These are phyloP conservation scores for Vultur gryphus DNA, from an alignment of 2,797 vertebrate species.

Conservation along the genomic window DNA sequence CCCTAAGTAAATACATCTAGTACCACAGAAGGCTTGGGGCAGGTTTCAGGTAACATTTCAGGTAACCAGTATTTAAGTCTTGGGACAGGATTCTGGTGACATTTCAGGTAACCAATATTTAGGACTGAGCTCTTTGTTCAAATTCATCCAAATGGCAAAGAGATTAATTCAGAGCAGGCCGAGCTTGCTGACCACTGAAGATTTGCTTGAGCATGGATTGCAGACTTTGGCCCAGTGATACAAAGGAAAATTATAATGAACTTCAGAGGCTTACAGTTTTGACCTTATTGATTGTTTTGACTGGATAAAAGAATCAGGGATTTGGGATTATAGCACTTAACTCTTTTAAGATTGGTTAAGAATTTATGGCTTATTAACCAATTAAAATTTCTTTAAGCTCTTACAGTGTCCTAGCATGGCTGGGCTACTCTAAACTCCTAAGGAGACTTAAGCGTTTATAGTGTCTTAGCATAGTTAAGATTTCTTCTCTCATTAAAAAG, in stretches of 20 bases:
- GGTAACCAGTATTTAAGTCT: neutral
- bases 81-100: neutral
- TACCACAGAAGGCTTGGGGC: no score
- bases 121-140: neutral
- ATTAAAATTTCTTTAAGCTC: constrained; percentile 29
- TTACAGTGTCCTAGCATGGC: neutral
- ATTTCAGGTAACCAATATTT: neutral
- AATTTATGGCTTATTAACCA: constrained; percentile 11
- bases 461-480: neutral
- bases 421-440: neutral
- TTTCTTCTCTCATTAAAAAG: constrained; percentile 7
- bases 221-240: neutral
- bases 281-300: neutral
- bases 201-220: neutral
- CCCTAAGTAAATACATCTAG: neutral
- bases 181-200: neutral
- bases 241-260: neutral
- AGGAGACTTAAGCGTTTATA: neutral
- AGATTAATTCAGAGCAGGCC: neutral
- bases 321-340: constrained; percentile 15
- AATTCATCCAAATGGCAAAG: neutral
- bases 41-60: neutral
- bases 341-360: neutral
- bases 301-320: neutral
- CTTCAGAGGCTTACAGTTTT: neutral